A percentile compares a stretch with the other conserved stretches of the same genome.
phyloP scores from a whole-genome alignment of 1,140 invertebrate species.

The Wasmannia auropunctata region DNA sequence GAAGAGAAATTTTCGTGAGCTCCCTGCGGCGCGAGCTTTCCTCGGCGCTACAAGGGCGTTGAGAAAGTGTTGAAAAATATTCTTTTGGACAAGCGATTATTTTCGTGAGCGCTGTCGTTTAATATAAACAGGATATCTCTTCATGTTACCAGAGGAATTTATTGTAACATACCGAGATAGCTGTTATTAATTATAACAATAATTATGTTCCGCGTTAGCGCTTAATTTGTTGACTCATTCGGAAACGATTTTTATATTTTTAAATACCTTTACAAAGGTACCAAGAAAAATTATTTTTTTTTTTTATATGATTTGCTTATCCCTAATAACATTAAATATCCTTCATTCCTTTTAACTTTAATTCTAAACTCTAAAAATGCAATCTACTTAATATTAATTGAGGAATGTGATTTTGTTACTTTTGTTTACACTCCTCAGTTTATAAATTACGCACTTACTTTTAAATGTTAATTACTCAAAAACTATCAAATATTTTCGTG shows the following conservation, averaged over 20 bases:
- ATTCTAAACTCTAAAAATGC: background rate
- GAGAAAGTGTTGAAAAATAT: background rate
- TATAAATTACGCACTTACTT: background rate
- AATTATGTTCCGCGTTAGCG: background rate
- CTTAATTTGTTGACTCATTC: background rate
- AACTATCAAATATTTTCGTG: background rate
- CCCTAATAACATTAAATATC: background rate
- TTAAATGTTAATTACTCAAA: background rate
- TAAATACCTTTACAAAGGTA: background rate
- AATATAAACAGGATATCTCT: background rate
- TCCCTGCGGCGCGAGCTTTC: background rate
- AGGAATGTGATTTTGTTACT: background rate
- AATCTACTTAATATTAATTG: background rate
- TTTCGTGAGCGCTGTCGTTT: background rate
- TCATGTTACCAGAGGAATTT: background rate
- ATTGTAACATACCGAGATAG: background rate
- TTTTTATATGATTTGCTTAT: background rate
- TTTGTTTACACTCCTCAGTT: background rate
- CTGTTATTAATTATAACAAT: background rate
- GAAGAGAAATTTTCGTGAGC: background rate
- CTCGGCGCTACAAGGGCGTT: background rate
- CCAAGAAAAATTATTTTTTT: background rate
- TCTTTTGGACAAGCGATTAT: background rate
- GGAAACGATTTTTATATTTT: background rate
- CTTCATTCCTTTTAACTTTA: background rate